Evolutionary conservation across 1,140 invertebrate genomes (phyloP).

Genomic region (Achroia grisella): DNA sequence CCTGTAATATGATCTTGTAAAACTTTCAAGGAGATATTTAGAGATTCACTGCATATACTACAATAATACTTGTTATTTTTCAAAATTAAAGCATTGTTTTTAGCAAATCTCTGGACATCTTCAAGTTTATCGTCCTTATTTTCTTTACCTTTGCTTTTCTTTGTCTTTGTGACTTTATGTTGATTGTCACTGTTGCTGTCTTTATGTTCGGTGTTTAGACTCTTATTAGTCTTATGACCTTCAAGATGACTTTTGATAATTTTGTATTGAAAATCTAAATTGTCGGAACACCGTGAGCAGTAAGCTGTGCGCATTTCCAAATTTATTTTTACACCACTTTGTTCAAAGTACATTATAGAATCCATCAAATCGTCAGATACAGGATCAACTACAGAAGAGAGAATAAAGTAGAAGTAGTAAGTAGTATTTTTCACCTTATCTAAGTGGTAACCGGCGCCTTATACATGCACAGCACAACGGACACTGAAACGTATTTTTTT

Average conservation of each 20-base stretch:
- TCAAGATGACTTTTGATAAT: conserved; percentile 14
- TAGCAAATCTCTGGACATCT: conserved; percentile 9
- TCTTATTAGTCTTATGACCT: conserved; percentile 5
- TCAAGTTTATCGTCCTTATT: background rate
- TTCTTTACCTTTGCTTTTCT: background rate
- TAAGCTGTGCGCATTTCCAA: conserved; percentile 7
- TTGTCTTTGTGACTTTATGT: background rate
- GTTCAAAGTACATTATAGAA: conserved; percentile 6
- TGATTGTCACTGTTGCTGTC: background rate
- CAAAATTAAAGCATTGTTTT: conserved; percentile 17
- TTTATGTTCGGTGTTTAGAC: too few species aligned
- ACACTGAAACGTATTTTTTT: too few species aligned
- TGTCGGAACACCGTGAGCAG: conserved; percentile 14
- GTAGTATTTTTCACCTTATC: too few species aligned
- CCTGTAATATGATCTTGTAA: conserved; percentile 22
- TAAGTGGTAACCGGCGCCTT: too few species aligned
- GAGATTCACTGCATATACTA: conserved; percentile 14
- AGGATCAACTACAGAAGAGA: too few species aligned
- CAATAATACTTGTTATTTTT: conserved; percentile 16
- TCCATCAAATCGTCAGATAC: conserved; percentile 4
- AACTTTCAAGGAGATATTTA: conserved; percentile 16
- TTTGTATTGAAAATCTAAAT: conserved; percentile 6
- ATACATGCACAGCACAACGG: too few species aligned
- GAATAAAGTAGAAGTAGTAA: too few species aligned
- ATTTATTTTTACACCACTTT: conserved; percentile 12